These are phyloP conservation scores for Lucifuga dentata DNA, from an alignment of 2,113 vertebrate species.

Conservation along the genomic window DNA sequence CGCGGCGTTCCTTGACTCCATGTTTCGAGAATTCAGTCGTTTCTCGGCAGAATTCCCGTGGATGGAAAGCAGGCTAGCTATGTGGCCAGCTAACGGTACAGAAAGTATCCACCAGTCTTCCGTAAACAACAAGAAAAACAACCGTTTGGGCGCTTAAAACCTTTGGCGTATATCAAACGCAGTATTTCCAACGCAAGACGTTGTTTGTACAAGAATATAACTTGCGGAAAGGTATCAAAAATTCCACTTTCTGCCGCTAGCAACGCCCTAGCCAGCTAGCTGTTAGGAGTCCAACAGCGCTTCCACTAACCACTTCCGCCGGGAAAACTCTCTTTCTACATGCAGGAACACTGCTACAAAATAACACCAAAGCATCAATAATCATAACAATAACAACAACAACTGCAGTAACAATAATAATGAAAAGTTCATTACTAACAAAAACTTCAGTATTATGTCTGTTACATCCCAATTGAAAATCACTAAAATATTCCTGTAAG, in stretches of 20 bases:
- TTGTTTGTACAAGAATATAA: constrained; percentile 43
- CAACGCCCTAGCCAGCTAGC: constrained; percentile 81
- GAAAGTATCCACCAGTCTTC: constrained; percentile 40
- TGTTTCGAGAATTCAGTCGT: constrained; percentile 78
- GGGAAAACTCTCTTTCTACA: constrained; percentile 54
- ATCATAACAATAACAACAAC: too few species aligned
- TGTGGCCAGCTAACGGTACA: constrained; percentile 72
- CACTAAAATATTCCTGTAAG: too few species aligned
- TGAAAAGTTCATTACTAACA: too few species aligned
- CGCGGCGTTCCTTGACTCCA: constrained; percentile 77
- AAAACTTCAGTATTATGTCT: too few species aligned
- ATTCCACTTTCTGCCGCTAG: constrained; percentile 76
- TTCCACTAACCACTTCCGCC: constrained; percentile 78
- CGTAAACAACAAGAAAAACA: constrained; percentile 42
- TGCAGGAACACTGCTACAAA: constrained; percentile 2
- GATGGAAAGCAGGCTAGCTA: constrained; percentile 70
- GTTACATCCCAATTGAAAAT: too few species aligned
- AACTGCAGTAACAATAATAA: too few species aligned
- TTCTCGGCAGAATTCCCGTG: constrained; percentile 77
- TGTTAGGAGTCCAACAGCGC: constrained; percentile 53
- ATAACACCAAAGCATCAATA: neutral
- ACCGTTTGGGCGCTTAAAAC: constrained; percentile 15
- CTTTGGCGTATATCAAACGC: constrained; percentile 11
- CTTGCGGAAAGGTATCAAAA: constrained; percentile 52
- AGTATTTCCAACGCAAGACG: constrained; percentile 15